These are phyloP conservation scores for Chaetophractus vellerosus DNA, from an alignment of 2,797 vertebrate species.

Conservation along the genomic window DNA sequence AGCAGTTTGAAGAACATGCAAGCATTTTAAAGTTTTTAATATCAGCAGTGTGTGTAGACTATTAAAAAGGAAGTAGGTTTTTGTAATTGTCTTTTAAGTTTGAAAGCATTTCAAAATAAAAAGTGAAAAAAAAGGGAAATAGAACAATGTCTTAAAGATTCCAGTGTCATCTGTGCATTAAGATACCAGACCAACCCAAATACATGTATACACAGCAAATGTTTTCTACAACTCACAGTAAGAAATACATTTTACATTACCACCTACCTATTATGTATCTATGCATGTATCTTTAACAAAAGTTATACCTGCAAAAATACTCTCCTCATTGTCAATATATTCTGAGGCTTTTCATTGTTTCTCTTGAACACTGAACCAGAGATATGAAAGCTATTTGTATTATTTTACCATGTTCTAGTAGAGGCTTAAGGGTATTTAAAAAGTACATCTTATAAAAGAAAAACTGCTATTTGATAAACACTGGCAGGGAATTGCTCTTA, in stretches of 20 bases:
- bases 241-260: conserved; percentile 7
- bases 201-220: background rate
- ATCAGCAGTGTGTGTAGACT: conserved; percentile 62
- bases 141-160: conserved; percentile 63
- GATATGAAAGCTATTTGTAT: conserved; percentile 10
- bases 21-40: background rate
- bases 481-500: conserved; percentile 70
- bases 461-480: background rate
- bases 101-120: conserved; percentile 15
- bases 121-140: background rate
- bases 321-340: background rate
- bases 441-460: background rate
- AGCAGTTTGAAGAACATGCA: background rate
- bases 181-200: background rate
- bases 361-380: conserved; percentile 4
- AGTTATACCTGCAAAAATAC: background rate
- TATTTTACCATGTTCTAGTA: background rate
- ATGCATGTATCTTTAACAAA: background rate
- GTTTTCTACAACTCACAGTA: conserved; percentile 4
- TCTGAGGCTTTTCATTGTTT: background rate
- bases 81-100: conserved; percentile 26
- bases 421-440: conserved; percentile 74
- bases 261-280: background rate
- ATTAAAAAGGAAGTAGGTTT: conserved; percentile 58
- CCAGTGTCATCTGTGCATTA: conserved; percentile 69